Conservation (phyloP, 2,888 invertebrate genomes). For the Baccha elongata region DNA sequence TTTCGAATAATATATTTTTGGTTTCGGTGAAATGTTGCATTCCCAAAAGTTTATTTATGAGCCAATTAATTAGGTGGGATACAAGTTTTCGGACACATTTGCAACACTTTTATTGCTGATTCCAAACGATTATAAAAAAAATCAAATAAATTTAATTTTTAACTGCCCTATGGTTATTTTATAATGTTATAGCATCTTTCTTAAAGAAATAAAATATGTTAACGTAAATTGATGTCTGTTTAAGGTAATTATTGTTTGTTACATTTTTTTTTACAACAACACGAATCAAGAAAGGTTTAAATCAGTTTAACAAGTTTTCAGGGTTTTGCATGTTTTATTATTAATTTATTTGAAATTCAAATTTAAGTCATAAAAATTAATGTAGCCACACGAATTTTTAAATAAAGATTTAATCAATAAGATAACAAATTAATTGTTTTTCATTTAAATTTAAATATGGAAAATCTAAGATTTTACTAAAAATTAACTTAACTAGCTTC, state of each 20-base stretch:
- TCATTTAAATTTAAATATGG: too few species aligned
- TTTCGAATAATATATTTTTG: not conserved
- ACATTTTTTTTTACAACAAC: slow-evolving; percentile 2
- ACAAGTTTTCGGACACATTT: slow-evolving; percentile 71
- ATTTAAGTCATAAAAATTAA: too few species aligned
- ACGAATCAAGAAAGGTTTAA: not conserved
- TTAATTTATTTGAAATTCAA: too few species aligned
- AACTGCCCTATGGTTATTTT: slow-evolving; percentile 37
- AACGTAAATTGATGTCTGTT: slow-evolving; percentile 35
- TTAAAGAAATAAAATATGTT: slow-evolving; percentile 18
- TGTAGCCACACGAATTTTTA: too few species aligned
- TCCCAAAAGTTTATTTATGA: slow-evolving; percentile 60
- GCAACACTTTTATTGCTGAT: slow-evolving; percentile 62
- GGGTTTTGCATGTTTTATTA: too few species aligned
- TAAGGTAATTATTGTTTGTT: slow-evolving; percentile 41
- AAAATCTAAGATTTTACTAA: too few species aligned
- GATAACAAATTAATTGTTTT: too few species aligned
- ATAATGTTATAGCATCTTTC: slow-evolving; percentile 11
- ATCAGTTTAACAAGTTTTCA: not conserved
- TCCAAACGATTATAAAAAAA: slow-evolving; percentile 44
- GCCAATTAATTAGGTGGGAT: slow-evolving; percentile 66
- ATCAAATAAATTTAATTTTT: slow-evolving; percentile 53
- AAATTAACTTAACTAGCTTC: too few species aligned
- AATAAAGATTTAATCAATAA: too few species aligned
- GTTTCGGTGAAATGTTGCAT: slow-evolving; percentile 50